Evolutionary conservation across 2,888 invertebrate genomes (phyloP).

Genomic region (Chymomyza caudatula): DNA sequence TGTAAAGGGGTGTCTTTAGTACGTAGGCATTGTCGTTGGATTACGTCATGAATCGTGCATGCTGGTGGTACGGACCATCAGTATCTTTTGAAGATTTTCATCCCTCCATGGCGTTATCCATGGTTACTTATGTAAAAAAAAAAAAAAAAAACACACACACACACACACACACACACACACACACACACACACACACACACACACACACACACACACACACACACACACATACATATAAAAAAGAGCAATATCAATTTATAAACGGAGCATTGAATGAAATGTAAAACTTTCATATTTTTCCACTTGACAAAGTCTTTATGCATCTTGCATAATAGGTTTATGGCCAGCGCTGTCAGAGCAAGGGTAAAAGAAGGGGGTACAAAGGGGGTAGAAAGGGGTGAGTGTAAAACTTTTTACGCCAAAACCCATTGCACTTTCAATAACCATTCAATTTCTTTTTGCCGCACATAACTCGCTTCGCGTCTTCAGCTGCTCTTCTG

Average conservation of each 20-base stretch:
- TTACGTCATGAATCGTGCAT: too few relatives aligned
- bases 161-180: background rate
- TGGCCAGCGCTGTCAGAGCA: conserved; percentile 29
- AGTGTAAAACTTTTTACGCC: conserved; percentile 50
- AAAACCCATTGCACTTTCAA: conserved; percentile 53
- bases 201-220: conserved; percentile 32
- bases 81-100: too few relatives aligned
- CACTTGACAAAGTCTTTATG: conserved; percentile 71
- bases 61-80: too few relatives aligned
- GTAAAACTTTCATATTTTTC: conserved; percentile 72
- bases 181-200: background rate
- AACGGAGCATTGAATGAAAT: conserved; percentile 50
- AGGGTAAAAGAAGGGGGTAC: background rate
- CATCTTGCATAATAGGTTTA: conserved; percentile 71
- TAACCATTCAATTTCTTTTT: conserved; percentile 61
- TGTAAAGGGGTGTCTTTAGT: too few relatives aligned
- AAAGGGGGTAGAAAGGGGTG: conserved; percentile 25
- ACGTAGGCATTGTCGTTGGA: too few relatives aligned
- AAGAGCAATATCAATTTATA: conserved; percentile 47
- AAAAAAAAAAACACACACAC: too few relatives aligned
- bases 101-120: too few relatives aligned
- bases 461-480: conserved; percentile 14
- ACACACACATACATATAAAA: conserved; percentile 34
- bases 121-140: too few relatives aligned
- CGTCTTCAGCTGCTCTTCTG: conserved; percentile 9